Base-by-base conservation (phyloP, 1,140 invertebrate genomes). In the Teleopsis dalmanni region DNA sequence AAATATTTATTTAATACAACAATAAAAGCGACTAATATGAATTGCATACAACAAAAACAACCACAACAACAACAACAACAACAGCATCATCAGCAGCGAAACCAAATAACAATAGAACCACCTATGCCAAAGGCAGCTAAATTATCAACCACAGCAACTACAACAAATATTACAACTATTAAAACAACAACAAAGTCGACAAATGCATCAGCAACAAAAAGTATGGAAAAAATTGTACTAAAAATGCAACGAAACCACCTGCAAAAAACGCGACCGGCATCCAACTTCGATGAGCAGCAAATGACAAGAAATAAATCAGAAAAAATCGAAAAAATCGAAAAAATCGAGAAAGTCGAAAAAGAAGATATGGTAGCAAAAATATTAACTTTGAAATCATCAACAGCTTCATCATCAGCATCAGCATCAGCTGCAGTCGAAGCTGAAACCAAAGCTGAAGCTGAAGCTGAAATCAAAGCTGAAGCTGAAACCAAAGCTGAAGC, bases 231-330 rank as follows among this genome's bases (percentile, higher is more conserved):
- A 7, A 29, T 8, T 29, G 2, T 31, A 11, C 41, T 8, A n/a
- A 27, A 14, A 42, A 58, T 62, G 55, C 59, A 64, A 65, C 62
- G 57, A 59, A 64, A 59, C 57, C 58, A 65, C 58, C 62, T 62
- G 62, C 62, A 61, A 58, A n/a, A 35, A 40, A 7, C 35, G 11
- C 2, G 6, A 36, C 8, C 35, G 16, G 27, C 18, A 25, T 5
- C 31, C 11, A 25, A 11, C 14, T 27, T 14, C 21, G 29, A 27
- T 45, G 42, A n/a, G n/a, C n/a, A n/a, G n/a, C n/a, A n/a, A n/a
- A n/a, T n/a, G n/a, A n/a, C n/a, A n/a, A n/a, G n/a, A n/a, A n/a
- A n/a, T n/a, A n/a, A n/a, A n/a, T n/a, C n/a, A n/a, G n/a, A n/a
- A n/a, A n/a, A n/a, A n/a, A n/a, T n/a, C n/a, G n/a, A n/a, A n/a